phyloP scores from a whole-genome alignment of 2,113 vertebrate species.

The Solea solea region DNA sequence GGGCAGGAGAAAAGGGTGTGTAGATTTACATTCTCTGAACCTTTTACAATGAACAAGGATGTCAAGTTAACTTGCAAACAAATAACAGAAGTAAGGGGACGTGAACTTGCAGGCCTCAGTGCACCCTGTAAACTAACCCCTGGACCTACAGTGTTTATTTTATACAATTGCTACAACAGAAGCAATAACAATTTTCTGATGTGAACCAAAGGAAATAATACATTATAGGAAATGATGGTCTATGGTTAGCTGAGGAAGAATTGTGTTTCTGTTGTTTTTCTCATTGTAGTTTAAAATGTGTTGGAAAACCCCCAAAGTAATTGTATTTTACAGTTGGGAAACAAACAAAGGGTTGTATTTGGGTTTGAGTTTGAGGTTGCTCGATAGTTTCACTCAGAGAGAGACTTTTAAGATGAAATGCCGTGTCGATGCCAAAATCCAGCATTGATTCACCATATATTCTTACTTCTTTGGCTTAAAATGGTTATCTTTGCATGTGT shows the following conservation, averaged over 20 bases:
- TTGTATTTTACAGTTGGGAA: neutral
- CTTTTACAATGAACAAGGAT: neutral
- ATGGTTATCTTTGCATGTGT: neutral
- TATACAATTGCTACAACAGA: constrained; percentile 17
- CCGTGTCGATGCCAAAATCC: too few relatives aligned
- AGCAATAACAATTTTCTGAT: constrained; percentile 39
- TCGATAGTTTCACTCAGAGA: too few relatives aligned
- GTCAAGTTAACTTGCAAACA: constrained; percentile 37
- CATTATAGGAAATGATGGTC: constrained; percentile 35
- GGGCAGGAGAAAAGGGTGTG: constrained; percentile 10
- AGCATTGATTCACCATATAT: too few relatives aligned
- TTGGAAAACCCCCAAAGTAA: neutral
- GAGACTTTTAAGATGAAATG: too few relatives aligned
- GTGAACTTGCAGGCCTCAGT: constrained; percentile 13
- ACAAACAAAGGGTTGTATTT: neutral
- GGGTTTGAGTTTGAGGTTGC: neutral
- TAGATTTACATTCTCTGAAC: constrained; percentile 3
- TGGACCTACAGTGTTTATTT: constrained; percentile 39
- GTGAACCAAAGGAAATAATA: constrained; percentile 35
- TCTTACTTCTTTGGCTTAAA: too few relatives aligned
- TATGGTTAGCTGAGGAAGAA: constrained; percentile 12
- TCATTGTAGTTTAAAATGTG: neutral
- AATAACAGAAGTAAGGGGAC: constrained; percentile 16
- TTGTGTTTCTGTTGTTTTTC: neutral
- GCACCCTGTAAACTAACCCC: constrained; percentile 1